A percentile compares a stretch with the other conserved stretches of the same genome.
Evolutionary conservation across 2,888 invertebrate genomes (phyloP).

Genomic region (Stenoptilia bipunctidactyla): DNA sequence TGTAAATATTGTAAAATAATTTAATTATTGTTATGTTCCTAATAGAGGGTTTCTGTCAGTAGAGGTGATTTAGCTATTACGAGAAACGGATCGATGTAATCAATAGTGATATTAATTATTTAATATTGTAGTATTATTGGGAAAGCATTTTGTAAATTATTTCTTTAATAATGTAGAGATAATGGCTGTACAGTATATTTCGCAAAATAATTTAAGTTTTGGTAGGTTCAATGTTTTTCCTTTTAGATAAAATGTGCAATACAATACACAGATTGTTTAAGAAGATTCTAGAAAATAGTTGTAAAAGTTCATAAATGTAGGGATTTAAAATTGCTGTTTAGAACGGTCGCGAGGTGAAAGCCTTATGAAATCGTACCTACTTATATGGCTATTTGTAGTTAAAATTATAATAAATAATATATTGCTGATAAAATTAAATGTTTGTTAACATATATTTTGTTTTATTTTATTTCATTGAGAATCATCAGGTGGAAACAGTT

Average conservation of each 20-base stretch:
- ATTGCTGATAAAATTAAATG: conserved; percentile 69
- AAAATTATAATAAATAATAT: conserved; percentile 68
- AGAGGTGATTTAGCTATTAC: conserved; percentile 23
- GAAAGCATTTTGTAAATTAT: conserved; percentile 18
- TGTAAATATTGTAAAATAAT: conserved; percentile 45
- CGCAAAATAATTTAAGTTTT: conserved; percentile 9
- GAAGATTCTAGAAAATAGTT: background rate
- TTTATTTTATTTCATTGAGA: too few species aligned
- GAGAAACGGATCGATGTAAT: too few species aligned
- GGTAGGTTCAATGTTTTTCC: conserved; percentile 31
- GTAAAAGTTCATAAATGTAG: conserved; percentile 8
- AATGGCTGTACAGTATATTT: background rate
- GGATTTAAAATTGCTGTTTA: conserved; percentile 42
- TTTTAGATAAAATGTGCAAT: conserved; percentile 51
- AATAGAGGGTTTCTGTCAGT: conserved; percentile 44
- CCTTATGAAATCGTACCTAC: conserved; percentile 34
- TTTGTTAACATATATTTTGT: conserved; percentile 54
- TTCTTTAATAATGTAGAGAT: background rate
- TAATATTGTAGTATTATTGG: conserved; percentile 17
- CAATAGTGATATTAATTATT: too few species aligned
- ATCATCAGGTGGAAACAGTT: too few species aligned
- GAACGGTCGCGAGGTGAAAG: conserved; percentile 28
- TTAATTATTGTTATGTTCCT: conserved; percentile 59
- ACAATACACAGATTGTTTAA: conserved; percentile 27
- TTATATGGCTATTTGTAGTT: conserved; percentile 45